Evolutionary conservation across 1,140 invertebrate genomes (phyloP), one percentile per base, ranked within the genome.

Genomic region (Heterodera schachtii): DNA sequence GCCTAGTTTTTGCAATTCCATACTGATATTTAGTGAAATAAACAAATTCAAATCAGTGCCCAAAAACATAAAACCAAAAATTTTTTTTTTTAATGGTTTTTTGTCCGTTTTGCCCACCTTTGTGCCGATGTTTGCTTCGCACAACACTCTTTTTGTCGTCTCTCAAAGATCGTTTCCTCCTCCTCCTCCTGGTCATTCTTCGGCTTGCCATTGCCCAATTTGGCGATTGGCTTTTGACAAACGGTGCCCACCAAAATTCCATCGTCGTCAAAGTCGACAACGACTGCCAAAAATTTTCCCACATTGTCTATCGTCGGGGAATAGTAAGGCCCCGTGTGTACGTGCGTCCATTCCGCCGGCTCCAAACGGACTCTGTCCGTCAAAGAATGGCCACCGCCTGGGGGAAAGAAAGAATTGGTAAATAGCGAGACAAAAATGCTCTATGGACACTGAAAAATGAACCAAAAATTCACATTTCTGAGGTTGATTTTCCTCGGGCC

Each of bases 131-230:
- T n/a, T 5, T 43, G 47, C 47, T 41, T 21, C 16, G 43, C 70
- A 21, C 76, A 78, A 44, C 49, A 78, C 70, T 78, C 41, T 16
- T n/a, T 31, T 21, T 78, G 76, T 80, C 73, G 76, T n/a, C 71
- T 3, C 16, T 57, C 73, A 80, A 80, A 80, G 46, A 80, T 80
- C 67, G 80, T 43, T 16, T 21, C n/a, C 43, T 80, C 79, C 9
- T 74, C 49, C 43, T 6, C 31, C 43, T 73, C 60, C 9, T 52
- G 41, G 19, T 31, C 21, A 31, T 7, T 43, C 13, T 73, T n/a
- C 19, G 44, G 13, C 64, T 78, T 78, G 57, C 43, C 49, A n/a
- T 16, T 19, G 57, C 57, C 57, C 57, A 64, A 21, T 64, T 64
- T 64, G 13, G 1, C 16, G 4, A 76, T n/a, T 44, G 52, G 79